These are phyloP conservation scores for Sycophila texana DNA, from an alignment of 2,888 invertebrate species.

Conservation along the genomic window DNA sequence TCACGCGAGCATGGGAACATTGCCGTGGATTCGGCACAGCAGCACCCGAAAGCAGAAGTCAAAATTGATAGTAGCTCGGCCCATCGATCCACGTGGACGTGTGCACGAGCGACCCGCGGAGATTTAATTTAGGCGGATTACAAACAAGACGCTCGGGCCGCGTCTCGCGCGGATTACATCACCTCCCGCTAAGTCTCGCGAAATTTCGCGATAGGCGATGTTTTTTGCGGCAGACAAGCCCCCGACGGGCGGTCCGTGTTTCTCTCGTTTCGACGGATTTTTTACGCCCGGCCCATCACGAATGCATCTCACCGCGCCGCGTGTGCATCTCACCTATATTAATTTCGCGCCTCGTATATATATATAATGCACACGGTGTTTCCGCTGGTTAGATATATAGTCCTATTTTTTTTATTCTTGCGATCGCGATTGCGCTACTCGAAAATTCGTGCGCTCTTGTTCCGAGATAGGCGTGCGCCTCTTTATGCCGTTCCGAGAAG, in stretches of 20 bases:
- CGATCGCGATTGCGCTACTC: background rate
- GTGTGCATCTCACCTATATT: constrained; percentile 30
- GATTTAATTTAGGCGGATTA: constrained; percentile 42
- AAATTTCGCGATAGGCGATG: constrained; percentile 14
- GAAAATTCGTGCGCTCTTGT: too few species aligned
- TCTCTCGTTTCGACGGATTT: constrained; percentile 70
- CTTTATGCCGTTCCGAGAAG: background rate
- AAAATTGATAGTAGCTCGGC: background rate
- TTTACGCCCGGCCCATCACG: constrained; percentile 55
- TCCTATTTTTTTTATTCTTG: background rate
- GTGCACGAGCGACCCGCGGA: background rate
- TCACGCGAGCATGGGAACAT: background rate
- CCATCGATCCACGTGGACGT: constrained; percentile 13
- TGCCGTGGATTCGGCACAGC: background rate
- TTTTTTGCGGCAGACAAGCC: constrained; percentile 61
- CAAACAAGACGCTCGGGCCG: constrained; percentile 8
- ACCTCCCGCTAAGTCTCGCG: constrained; percentile 15
- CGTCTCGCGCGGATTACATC: constrained; percentile 30
- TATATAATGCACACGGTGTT: background rate
- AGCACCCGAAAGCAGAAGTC: constrained; percentile 1
- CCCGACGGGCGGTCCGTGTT: constrained; percentile 72
- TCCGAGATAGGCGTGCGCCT: too few species aligned
- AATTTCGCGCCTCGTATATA: constrained; percentile 24
- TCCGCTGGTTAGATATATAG: background rate
- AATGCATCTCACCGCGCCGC: background rate